These are phyloP conservation scores for Psylliodes chrysocephalus DNA, from an alignment of 2,888 invertebrate genomes.

Conservation along the genomic window DNA sequence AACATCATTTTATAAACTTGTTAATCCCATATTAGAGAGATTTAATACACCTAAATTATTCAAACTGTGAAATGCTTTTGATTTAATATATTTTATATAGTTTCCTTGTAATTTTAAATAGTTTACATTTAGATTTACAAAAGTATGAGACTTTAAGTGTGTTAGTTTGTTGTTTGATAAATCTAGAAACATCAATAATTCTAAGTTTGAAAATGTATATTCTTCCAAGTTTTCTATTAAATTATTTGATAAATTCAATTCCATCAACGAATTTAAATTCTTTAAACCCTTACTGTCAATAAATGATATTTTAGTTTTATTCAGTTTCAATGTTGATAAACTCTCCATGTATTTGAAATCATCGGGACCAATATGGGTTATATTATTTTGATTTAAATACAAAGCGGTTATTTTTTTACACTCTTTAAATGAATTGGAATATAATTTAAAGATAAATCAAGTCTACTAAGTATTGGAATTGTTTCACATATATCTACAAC, in stretches of 20 bases:
- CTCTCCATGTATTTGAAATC: neutral
- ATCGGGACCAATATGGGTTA: neutral
- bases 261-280: neutral
- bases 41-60: conserved; percentile 8
- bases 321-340: neutral
- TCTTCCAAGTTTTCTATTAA: neutral
- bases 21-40: conserved; percentile 11
- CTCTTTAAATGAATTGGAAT: neutral
- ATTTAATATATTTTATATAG: conserved; percentile 6
- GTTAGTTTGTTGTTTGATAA: conserved; percentile 16
- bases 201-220: conserved; percentile 8
- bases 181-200: conserved; percentile 7
- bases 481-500: neutral
- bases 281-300: neutral
- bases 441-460: neutral
- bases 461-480: neutral
- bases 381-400: neutral
- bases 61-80: conserved; percentile 19
- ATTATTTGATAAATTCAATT: neutral
- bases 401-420: neutral
- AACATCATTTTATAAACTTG: conserved; percentile 10
- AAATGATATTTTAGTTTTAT: neutral
- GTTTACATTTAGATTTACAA: conserved; percentile 13
- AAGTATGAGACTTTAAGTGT: conserved; percentile 2
- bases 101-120: conserved; percentile 6